Conservation (phyloP, 2,797 vertebrate species). For the Synaphobranchus kaupii region DNA sequence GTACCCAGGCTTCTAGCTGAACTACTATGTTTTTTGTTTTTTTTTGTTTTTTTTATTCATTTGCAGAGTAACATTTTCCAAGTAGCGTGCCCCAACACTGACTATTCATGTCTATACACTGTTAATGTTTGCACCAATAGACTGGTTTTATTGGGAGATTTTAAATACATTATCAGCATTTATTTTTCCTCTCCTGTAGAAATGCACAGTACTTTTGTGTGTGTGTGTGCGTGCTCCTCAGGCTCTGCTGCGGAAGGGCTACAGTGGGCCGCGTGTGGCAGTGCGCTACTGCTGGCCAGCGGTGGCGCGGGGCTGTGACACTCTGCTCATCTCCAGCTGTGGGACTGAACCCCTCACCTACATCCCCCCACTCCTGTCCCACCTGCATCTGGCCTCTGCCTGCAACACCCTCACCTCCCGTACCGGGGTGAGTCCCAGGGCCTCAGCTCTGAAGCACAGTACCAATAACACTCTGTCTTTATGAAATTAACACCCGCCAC, state of each 20-base stretch:
- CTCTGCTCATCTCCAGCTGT: slow-evolving; percentile 72
- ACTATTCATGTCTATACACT: not conserved
- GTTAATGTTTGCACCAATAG: too few species aligned
- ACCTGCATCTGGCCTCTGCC: slow-evolving; percentile 70
- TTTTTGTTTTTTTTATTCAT: too few species aligned
- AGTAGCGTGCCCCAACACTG: not conserved
- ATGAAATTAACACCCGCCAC: too few species aligned
- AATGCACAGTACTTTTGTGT: not conserved
- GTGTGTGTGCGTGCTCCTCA: slow-evolving; percentile 48
- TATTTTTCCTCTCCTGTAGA: too few species aligned
- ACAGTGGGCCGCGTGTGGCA: slow-evolving; percentile 61
- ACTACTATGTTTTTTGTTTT: not conserved
- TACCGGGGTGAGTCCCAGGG: slow-evolving; percentile 74
- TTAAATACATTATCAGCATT: too few species aligned
- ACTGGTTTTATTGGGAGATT: too few species aligned
- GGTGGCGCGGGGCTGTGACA: slow-evolving; percentile 79
- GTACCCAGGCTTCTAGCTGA: too few species aligned
- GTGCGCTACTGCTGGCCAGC: slow-evolving; percentile 86
- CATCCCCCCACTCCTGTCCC: slow-evolving; percentile 80
- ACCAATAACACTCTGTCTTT: not conserved
- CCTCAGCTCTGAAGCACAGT: not conserved
- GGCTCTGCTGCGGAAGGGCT: slow-evolving; percentile 69
- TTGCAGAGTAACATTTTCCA: not conserved
- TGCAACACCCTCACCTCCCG: slow-evolving; percentile 60
- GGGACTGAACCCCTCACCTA: slow-evolving; percentile 80